Conservation (phyloP, 92 coral and sea anemone genomes). For the Montipora capitata region DNA sequence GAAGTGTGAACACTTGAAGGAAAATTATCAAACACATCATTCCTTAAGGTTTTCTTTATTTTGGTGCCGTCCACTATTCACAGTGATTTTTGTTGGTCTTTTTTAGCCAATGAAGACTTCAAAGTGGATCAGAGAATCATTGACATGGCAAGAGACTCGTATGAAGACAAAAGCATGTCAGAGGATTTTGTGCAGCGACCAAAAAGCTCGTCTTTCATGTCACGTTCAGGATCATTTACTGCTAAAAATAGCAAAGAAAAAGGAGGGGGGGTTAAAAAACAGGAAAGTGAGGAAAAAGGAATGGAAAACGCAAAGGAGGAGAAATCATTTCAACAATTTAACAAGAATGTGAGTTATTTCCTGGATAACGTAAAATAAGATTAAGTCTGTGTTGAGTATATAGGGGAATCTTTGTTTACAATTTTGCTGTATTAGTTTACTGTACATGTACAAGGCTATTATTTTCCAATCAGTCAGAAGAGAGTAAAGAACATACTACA, state of each 20-base stretch:
- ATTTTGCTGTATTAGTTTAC: too few relatives aligned
- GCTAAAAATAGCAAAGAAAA: slow-evolving; percentile 62
- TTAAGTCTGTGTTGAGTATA: not conserved
- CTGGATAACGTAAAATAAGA: not conserved
- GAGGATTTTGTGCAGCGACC: slow-evolving; percentile 77
- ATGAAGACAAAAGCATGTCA: slow-evolving; percentile 71
- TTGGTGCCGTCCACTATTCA: not conserved
- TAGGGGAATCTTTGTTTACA: too few relatives aligned
- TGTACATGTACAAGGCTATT: too few relatives aligned
- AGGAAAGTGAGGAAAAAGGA: slow-evolving; percentile 74
- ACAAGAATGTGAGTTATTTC: slow-evolving; percentile 75
- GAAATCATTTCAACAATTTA: slow-evolving; percentile 61
- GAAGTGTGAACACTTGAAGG: too few relatives aligned
- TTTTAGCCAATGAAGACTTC: slow-evolving; percentile 87
- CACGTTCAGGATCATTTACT: slow-evolving; percentile 71
- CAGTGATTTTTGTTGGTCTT: not conserved
- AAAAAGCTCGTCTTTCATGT: slow-evolving; percentile 82
- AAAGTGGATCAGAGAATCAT: slow-evolving; percentile 91
- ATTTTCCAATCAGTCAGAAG: too few relatives aligned
- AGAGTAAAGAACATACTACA: too few relatives aligned
- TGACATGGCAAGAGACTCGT: slow-evolving; percentile 80
- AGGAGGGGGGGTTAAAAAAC: slow-evolving; percentile 53
- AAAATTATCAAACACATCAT: too few relatives aligned
- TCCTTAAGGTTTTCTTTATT: too few relatives aligned
- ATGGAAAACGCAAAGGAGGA: slow-evolving; percentile 46